These are phyloP conservation scores for Eilema caniola DNA, from an alignment of 2,888 invertebrate species.

Conservation along the genomic window DNA sequence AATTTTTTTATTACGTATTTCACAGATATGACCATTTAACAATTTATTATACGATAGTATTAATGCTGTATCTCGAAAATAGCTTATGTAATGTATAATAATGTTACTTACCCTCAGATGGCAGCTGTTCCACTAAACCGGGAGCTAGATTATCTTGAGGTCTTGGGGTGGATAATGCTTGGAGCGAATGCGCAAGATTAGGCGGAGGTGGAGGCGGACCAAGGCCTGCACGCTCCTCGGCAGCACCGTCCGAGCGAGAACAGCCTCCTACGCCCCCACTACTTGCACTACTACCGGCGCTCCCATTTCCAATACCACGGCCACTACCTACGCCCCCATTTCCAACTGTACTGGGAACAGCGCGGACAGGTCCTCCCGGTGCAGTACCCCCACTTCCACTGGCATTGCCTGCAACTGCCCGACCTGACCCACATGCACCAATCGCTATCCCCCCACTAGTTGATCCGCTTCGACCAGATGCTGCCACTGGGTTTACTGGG, in stretches of 20 bases:
- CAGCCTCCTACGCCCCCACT: conserved; percentile 4
- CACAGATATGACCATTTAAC: no score
- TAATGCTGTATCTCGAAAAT: no score
- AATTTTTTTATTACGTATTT: no score
- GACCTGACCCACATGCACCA: conserved; percentile 10
- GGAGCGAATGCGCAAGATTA: conserved; percentile 87
- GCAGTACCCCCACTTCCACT: neutral
- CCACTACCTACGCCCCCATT: conserved; percentile 11
- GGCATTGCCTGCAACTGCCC: neutral
- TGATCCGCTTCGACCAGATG: neutral
- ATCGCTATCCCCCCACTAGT: neutral
- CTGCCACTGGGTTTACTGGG: conserved; percentile 6
- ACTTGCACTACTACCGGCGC: conserved; percentile 13
- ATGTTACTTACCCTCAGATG: conserved; percentile 88
- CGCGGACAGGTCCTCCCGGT: neutral
- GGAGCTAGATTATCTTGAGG: conserved; percentile 87
- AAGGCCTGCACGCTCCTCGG: conserved; percentile 58
- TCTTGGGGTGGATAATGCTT: conserved; percentile 87
- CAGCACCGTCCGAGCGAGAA: conserved; percentile 17
- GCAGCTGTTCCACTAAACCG: conserved; percentile 90
- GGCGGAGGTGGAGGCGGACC: conserved; percentile 82
- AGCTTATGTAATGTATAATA: neutral
- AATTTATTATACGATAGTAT: no score
- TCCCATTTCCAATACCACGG: conserved; percentile 12
- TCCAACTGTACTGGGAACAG: conserved; percentile 9